Conservation (phyloP, 2,888 invertebrate species). For the Drosophila multiciliata region DNA sequence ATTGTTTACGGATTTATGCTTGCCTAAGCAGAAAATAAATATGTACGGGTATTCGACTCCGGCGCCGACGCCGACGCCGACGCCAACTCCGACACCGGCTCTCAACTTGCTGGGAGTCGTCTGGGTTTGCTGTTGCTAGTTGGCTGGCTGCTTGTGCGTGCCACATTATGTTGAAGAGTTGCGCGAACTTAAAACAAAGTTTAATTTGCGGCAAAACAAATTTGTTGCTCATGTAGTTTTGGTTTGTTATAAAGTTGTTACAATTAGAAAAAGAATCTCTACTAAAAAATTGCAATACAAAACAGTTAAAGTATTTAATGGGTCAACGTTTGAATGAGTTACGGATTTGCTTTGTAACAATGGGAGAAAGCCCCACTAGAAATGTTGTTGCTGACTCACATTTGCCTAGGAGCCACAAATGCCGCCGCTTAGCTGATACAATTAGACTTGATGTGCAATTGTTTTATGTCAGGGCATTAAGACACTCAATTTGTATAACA, state of each 20-base stretch:
- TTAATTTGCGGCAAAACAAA: conserved; percentile 22
- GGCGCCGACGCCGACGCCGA: conserved; percentile 8
- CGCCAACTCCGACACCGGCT: conserved; percentile 6
- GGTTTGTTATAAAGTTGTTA: conserved; percentile 5
- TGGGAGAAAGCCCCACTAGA: conserved; percentile 40
- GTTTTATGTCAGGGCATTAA: conserved; percentile 32
- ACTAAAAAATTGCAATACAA: background rate
- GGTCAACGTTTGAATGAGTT: conserved; percentile 23
- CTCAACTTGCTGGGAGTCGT: conserved; percentile 3
- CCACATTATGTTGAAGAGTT: conserved; percentile 36
- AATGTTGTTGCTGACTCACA: conserved; percentile 10
- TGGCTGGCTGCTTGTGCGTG: conserved; percentile 36
- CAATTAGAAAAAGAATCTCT: conserved; percentile 2
- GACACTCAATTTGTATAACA: conserved; percentile 38
- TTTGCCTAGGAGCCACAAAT: conserved; percentile 21
- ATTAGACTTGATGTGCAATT: conserved; percentile 35
- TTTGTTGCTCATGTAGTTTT: conserved; percentile 14
- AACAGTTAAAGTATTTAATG: background rate
- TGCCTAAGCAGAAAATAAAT: conserved; percentile 75
- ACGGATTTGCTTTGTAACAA: conserved; percentile 28
- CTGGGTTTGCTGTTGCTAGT: background rate
- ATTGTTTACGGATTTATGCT: conserved; percentile 81
- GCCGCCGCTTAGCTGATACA: background rate
- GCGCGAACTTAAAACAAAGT: conserved; percentile 17
- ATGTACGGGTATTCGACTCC: conserved; percentile 20